phyloP scores from a whole-genome alignment of 2,113 vertebrate species.

The Paradisaea rubra region DNA sequence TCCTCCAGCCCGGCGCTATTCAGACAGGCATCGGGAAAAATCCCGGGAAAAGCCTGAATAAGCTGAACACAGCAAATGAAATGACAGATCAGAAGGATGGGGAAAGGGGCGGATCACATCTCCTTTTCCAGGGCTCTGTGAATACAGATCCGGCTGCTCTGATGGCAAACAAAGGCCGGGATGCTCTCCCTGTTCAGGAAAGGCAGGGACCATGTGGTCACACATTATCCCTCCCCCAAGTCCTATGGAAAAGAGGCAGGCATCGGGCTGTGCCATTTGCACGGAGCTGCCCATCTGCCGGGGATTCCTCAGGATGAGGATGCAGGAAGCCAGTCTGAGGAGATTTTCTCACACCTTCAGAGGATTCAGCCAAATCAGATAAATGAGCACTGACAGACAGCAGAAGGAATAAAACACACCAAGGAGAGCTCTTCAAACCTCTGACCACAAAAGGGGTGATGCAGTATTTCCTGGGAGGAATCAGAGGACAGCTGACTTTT shows the following conservation, averaged over 20 bases:
- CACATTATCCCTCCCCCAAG: background rate
- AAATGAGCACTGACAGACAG: background rate
- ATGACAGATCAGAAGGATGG: background rate
- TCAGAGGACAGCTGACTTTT: background rate
- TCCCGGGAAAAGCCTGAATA: background rate
- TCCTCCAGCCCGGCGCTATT: background rate
- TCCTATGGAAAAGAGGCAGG: background rate
- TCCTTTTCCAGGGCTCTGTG: background rate
- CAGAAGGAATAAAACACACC: background rate
- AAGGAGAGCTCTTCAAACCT: background rate
- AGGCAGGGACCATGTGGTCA: background rate
- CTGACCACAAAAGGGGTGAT: background rate
- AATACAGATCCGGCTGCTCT: background rate
- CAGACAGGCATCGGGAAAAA: background rate
- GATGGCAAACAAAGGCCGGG: background rate
- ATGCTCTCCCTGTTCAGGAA: background rate
- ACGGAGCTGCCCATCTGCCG: background rate
- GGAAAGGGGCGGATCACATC: background rate
- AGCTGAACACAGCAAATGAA: background rate
- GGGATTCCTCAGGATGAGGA: background rate
- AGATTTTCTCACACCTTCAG: background rate
- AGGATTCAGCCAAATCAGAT: background rate
- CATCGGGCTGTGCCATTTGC: background rate
- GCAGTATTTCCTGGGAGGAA: background rate
- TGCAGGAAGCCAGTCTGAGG: background rate